These are phyloP conservation scores for Theodoxus fluviatilis DNA, from an alignment of 2,888 invertebrate species.

Conservation along the genomic window DNA sequence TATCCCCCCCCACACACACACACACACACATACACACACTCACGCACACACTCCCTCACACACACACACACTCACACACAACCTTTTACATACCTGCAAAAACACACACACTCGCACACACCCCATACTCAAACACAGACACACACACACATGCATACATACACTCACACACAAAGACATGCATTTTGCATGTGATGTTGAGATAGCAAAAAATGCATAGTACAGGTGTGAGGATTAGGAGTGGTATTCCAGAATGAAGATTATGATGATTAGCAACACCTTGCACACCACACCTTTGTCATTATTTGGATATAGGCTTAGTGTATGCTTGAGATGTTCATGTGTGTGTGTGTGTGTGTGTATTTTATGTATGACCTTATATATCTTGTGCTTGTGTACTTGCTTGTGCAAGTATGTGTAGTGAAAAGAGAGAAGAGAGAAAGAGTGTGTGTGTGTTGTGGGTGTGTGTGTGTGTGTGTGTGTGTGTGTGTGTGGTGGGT, in stretches of 20 bases:
- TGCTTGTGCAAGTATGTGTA: too few relatives aligned
- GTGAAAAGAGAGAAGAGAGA: too few relatives aligned
- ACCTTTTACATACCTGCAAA: not conserved
- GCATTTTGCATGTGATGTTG: not conserved
- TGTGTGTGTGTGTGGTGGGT: too few relatives aligned
- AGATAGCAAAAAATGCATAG: conserved; percentile 1
- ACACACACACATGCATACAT: conserved; percentile 10
- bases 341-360: conserved; percentile 13
- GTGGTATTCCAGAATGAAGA: not conserved
- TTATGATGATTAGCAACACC: not conserved
- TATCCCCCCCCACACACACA: conserved; percentile 4
- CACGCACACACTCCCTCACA: not conserved
- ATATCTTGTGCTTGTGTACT: too few relatives aligned
- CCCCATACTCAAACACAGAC: not conserved
- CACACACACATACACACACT: conserved; percentile 7
- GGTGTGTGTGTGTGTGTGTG: too few relatives aligned
- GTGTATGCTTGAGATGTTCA: not conserved
- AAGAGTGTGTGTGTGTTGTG: too few relatives aligned
- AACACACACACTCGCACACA: conserved; percentile 12
- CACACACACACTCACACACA: not conserved
- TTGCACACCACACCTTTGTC: too few relatives aligned
- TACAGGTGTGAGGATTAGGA: not conserved
- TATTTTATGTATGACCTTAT: too few relatives aligned
- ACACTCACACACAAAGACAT: not conserved
- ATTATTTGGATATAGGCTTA: not conserved